Evolutionary conservation across 53 echinoderm and acorn worm species (phyloP), one percentile per base, ranked within the genome.

Genomic region (Pentamera pediparva): DNA sequence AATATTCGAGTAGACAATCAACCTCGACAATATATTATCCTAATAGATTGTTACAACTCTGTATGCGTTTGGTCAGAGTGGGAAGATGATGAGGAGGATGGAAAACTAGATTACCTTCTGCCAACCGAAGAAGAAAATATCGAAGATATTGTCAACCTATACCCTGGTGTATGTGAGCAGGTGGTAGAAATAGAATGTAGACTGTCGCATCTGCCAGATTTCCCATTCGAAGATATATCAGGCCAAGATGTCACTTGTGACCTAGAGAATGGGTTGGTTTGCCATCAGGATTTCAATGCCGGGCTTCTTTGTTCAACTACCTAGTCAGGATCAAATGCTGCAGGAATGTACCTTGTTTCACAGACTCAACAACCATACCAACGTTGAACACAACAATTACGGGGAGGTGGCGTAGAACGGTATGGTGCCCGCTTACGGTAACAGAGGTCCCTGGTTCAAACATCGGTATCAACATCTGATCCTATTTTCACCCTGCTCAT

Each of bases 51-150:
- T 39, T 12, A 27, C 4, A 32, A 43, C 18, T 27, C 40, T 31
- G 41, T 67, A 24, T 67, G 67, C 28, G 30, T 30, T 12, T 67
- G 67, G 67, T 27, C 67, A 22, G 45, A 67, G 1, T 67, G 67
- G 67, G 47, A 40, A 40, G 67, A 67, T 43, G 67, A 67, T 25
- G 67, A 67, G 29, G 45, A 67, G 12, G 67, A 31, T 12, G 67
- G 67, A 22, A 26, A 39, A 67, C 43, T 67, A 5, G 41, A 67
- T 43, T 27, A 26, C n/a, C 40, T 17, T 18, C 18, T 38, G 17
- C 67, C 47, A 6, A 67, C 43, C 6, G 67, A 67, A 48, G 67
- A 67, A n/a, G 67, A 67, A 17, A 67, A 15, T 67, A 30, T 67
- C 29, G 67, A 45, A 2, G 67, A 67, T 39, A 41, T 41, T 5